Evolutionary conservation across 2,113 vertebrate species (phyloP).

Genomic region (Tachuris rubrigastra): DNA sequence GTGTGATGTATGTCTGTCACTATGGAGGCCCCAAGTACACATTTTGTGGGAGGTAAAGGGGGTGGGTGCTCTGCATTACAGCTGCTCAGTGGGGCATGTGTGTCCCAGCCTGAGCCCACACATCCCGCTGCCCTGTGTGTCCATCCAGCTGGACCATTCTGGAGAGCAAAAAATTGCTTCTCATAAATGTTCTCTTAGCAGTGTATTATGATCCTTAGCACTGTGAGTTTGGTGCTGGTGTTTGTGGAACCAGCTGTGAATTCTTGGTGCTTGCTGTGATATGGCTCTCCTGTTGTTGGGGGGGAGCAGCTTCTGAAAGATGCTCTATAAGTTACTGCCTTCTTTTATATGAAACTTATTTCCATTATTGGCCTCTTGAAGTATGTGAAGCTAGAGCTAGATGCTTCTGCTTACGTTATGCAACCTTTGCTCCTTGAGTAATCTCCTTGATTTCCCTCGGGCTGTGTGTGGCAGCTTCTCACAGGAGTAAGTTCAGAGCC

Average conservation of each 20-base stretch:
- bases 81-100: neutral
- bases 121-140: neutral
- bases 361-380: neutral
- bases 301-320: neutral
- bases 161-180: neutral
- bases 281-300: neutral
- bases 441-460: constrained; percentile 8
- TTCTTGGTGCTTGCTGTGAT: neutral
- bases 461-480: neutral
- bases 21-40: neutral
- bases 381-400: neutral
- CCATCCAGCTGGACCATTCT: neutral
- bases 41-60: neutral
- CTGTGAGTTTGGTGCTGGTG: neutral
- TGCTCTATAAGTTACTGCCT: neutral
- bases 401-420: neutral
- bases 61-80: neutral
- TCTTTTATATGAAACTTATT: neutral
- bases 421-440: neutral
- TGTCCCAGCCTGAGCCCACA: neutral
- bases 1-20: neutral
- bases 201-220: accelerated
- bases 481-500: neutral
- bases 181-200: neutral
- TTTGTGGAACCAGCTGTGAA: neutral